Conservation (phyloP, 1,140 invertebrate species). For the Drosophila yakuba region DNA sequence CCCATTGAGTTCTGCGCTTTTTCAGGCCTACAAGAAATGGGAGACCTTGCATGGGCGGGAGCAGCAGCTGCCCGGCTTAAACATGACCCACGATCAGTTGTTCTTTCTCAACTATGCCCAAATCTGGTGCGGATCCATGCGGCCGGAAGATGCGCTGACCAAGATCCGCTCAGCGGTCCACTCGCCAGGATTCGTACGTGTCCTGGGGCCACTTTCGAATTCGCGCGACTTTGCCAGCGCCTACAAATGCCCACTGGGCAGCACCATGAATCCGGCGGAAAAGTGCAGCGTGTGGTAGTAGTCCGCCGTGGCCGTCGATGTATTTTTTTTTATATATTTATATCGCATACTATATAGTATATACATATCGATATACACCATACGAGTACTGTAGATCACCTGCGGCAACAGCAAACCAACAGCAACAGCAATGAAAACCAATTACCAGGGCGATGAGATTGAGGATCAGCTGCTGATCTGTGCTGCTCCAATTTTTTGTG, state of each 20-base stretch:
- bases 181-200: slow-evolving; percentile 96
- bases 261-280: slow-evolving; percentile 95
- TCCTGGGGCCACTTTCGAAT: slow-evolving; percentile 96
- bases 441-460: slow-evolving; percentile 1
- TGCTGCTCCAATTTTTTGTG: slow-evolving; percentile 28
- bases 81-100: slow-evolving; percentile 93
- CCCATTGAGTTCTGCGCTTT: background rate
- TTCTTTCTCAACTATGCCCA: slow-evolving; percentile 95
- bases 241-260: slow-evolving; percentile 91
- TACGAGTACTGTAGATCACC: slow-evolving; percentile 17
- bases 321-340: slow-evolving; percentile 58
- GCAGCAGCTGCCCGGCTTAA: slow-evolving; percentile 90
- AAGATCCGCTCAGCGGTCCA: slow-evolving; percentile 98
- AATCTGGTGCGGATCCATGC: slow-evolving; percentile 99
- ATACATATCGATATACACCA: slow-evolving; percentile 17
- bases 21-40: slow-evolving; percentile 90
- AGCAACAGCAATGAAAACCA: too few relatives aligned
- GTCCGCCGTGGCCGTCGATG: slow-evolving; percentile 51
- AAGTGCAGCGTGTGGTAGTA: slow-evolving; percentile 97
- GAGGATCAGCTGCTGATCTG: background rate
- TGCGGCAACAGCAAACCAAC: background rate
- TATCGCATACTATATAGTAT: slow-evolving; percentile 49
- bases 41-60: slow-evolving; percentile 90
- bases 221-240: slow-evolving; percentile 95
- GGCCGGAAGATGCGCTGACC: slow-evolving; percentile 96